Evolutionary conservation across 2,797 vertebrate species (phyloP), one percentile per base, ranked within the genome.

Genomic region (Lateolabrax maculatus): DNA sequence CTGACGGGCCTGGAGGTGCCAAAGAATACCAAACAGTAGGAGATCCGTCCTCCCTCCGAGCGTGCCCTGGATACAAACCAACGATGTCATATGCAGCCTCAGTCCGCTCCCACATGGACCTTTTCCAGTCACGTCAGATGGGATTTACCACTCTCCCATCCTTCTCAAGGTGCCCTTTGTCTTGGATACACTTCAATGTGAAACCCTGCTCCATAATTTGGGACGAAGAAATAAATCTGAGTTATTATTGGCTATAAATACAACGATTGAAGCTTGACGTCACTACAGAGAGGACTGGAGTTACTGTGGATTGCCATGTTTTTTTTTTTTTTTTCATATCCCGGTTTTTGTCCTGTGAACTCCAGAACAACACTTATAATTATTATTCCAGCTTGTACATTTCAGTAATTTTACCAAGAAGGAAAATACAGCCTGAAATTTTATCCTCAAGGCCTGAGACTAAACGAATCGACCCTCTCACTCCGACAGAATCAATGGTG

Each of bases 1-100:
- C 94, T 97, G 77, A 98, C 97, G 0, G 98, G 98, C 84, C 87
- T 99, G 93, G 97, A 98, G 87, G 94, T 99, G 85, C 97, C 98
- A 80, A 97, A 97, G 81, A 96, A 87, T 84, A 88, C 89, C 79
- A 94, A 94, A 83, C 95, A 92, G 93, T 94, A 89, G 87, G 84
- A 83, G 41, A 52, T 36, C 9, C 58, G 6, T 9, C 75, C 29
- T 44, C 63, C 29, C 62, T 44, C 55, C 7, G 57, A 70, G 48
- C 51, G 23, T 23, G 67, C 58, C 58, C 79, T 68, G 88, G 77
- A 90, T 51, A 56, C 69, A 60, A 68, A 85, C 80, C 81, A 80
- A 78, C 61, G 16, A 73, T 80, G 86, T 89, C 85, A 79, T 31
- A 23, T 9, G 66, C 79, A 66, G 81, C 65, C 63, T 60, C 72